These are phyloP conservation scores for Coenonympha glycerion DNA, from an alignment of 2,888 invertebrate genomes.

Conservation along the genomic window DNA sequence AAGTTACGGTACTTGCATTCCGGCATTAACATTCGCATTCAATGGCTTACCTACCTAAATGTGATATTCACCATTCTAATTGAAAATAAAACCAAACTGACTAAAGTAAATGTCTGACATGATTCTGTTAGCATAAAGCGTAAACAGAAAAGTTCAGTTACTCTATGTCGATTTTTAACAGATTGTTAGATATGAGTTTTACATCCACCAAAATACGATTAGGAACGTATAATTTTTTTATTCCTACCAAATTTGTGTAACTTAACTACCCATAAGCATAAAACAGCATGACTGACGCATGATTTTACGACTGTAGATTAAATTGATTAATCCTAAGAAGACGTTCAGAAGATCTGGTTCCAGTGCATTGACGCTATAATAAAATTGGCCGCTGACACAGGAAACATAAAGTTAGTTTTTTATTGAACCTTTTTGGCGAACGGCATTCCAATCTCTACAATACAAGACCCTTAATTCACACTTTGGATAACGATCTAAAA, in stretches of 20 bases:
- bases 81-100: neutral
- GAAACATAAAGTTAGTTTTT: conserved; percentile 68
- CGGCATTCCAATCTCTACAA: conserved; percentile 43
- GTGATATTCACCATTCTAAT: neutral
- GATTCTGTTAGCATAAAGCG: conserved; percentile 4
- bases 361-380: conserved; percentile 64
- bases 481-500: conserved; percentile 3
- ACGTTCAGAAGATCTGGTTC: conserved; percentile 40
- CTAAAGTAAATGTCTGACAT: neutral
- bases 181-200: conserved; percentile 1
- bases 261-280: neutral
- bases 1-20: conserved; percentile 23
- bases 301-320: conserved; percentile 42
- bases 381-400: conserved; percentile 64
- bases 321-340: conserved; percentile 47
- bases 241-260: conserved; percentile 7
- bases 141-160: conserved; percentile 1
- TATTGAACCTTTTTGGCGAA: conserved; percentile 64
- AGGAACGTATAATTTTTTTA: conserved; percentile 1
- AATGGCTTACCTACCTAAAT: neutral
- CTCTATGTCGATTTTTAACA: neutral
- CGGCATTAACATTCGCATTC: conserved; percentile 11
- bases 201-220: neutral
- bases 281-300: conserved; percentile 2
- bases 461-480: neutral